Base-by-base conservation (phyloP, 2,888 invertebrate species). In the Zygothrica quintamaculata region DNA sequence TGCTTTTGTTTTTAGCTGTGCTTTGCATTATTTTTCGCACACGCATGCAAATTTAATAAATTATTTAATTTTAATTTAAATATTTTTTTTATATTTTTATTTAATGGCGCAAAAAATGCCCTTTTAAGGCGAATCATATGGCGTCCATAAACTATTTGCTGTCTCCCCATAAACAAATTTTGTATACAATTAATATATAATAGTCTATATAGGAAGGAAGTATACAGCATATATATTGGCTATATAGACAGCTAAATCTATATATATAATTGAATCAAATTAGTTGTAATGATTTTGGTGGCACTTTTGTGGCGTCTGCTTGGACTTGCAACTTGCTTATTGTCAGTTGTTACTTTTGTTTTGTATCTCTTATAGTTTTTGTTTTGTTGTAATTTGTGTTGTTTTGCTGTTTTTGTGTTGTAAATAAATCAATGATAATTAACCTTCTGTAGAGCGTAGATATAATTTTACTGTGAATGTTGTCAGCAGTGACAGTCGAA, bases 381-480 rank as follows among this genome's bases (percentile, higher is more conserved):
- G 9, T 8, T 39, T 43, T 40, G 47, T 42, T 44, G 52, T 34
- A 37, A 16, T 26, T n/a, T 47, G 46, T 48, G 15, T 61, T 50
- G 5, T 33, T 34, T 29, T 60, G 33, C n/a, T 37, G 3, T 51
- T 18, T 36, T 43, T 25, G 65, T 59, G 47, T 84, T 81, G 84
- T 75, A 84, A 84, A 84, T 84, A 84, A 84, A 84, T 84, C 84
- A 84, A 68, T 61, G 72, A 84, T 84, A 84, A 84, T 84, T 84
- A 84, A 84, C 84, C 85, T 81, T 67, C 73, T 52, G 72, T 67
- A 67, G 82, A 70, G 86, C 75, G 77, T 74, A 77, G 80, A 86
- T 84, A 84, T 87, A 84, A 84, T 84, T 84, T 87, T 80, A 84
- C 82, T 84, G 84, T 84, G 87, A 84, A 74, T 73, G 74, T 74